Conservation (phyloP, 2,797 vertebrate species). For the Coccyzus lansbergi region DNA sequence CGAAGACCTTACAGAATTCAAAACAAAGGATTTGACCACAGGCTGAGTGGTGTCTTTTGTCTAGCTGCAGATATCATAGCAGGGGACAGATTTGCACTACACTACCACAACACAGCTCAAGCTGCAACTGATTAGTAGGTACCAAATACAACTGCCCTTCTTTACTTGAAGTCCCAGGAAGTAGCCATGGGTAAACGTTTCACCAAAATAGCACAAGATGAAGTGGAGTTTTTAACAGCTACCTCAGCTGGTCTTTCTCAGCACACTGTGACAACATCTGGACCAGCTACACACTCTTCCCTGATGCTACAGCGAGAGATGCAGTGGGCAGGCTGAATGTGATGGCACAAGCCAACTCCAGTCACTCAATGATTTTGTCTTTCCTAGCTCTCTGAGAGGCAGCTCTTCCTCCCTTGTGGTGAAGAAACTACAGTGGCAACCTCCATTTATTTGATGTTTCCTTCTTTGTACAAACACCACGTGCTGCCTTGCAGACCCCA, state of each 20-base stretch:
- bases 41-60: constrained; percentile 41
- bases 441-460: background rate
- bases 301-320: background rate
- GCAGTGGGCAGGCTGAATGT: accelerated
- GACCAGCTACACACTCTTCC: background rate
- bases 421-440: background rate
- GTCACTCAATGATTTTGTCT: background rate
- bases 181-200: background rate
- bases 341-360: background rate
- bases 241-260: background rate
- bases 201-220: background rate
- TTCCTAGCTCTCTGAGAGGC: background rate
- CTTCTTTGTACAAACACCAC: background rate
- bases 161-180: constrained; percentile 10
- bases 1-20: background rate
- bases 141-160: background rate
- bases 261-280: background rate
- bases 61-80: constrained; percentile 51
- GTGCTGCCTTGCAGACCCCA: background rate
- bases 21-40: constrained; percentile 48
- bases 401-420: background rate
- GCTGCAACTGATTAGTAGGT: constrained; percentile 49
- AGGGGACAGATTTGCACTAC: constrained; percentile 56
- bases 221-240: background rate
- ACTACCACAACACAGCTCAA: constrained; percentile 34